Evolutionary conservation across 2,797 vertebrate species (phyloP), one percentile per base, ranked within the genome.

Genomic region (Neosalanx taihuensis): DNA sequence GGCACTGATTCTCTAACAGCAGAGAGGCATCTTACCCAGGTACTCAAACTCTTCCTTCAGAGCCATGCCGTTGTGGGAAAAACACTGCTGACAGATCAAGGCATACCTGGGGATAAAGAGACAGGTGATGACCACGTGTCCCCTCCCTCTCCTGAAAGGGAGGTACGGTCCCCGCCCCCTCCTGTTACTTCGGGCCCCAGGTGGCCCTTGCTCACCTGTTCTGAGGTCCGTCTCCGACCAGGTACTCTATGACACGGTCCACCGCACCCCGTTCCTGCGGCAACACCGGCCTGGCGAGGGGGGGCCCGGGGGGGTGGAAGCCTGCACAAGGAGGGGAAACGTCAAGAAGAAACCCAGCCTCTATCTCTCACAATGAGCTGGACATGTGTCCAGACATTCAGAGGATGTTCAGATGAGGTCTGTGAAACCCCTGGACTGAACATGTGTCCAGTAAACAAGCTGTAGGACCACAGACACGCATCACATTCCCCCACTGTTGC

Each of bases 61-160:
- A 79, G 97, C 97, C 97, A 99, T 99, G 75, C 97, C 97, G 80
- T 99, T 99, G 84, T 99, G 97, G 80, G 97, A 99, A 85, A 95
- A 97, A 81, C 97, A 99, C 69, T 99, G 97, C 68, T 98, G 96
- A 86, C 97, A 99, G 88, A 99, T 94, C 80, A 99, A 89, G 1
- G 97, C 97, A 0, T 98, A 99, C 85, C 97, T 99, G 80, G 20
- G 46, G 26, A 29, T 17, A 51, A 12, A 13, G 10, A 69, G 29
- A 70, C 53, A 67, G 2, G 70, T 13, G 18, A 46, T 33, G 6
- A 17, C 51, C 51, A 1, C 0, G 41, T 56, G 51, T n/a, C 18
- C 51, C 15, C 18, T 4, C 15, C 51, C 51, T n/a, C 15, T 56
- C 51, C 15, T 56, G 51, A n/a, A 56, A 17, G 51, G 3, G 51